Evolutionary conservation across 30 jellyfish, hydroid and myxozoan genomes (phyloP).

Genomic region (Rhopilema esculentum): DNA sequence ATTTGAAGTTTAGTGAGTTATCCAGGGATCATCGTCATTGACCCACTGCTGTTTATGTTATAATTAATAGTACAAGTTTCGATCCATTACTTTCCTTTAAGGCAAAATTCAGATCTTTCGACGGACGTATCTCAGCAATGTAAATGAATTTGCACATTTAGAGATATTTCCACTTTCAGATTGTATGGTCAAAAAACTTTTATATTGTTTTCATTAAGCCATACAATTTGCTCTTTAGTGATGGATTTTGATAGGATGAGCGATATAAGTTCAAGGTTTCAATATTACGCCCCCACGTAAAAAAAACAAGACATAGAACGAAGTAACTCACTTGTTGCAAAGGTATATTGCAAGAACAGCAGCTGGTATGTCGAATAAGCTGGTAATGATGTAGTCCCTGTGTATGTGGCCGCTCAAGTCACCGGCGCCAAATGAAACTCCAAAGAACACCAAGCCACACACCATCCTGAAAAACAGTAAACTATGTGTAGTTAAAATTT

Average conservation of each 20-base stretch:
- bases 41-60: neutral
- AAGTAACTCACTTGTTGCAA: constrained; percentile 34
- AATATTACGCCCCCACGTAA: neutral
- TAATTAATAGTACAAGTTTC: too few relatives aligned
- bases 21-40: too few relatives aligned
- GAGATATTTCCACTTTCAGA: too few relatives aligned
- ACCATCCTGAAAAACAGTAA: constrained; percentile 29
- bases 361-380: constrained; percentile 41
- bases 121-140: too few relatives aligned
- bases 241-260: neutral
- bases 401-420: constrained; percentile 65
- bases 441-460: constrained; percentile 54
- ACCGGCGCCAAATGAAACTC: constrained; percentile 70
- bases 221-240: neutral
- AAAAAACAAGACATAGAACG: neutral
- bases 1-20: too few relatives aligned
- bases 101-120: too few relatives aligned
- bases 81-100: too few relatives aligned
- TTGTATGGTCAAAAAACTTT: neutral
- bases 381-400: constrained; percentile 38
- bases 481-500: neutral
- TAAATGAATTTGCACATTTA: too few relatives aligned
- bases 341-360: constrained; percentile 41
- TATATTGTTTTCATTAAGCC: neutral
- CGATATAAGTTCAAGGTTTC: neutral